Evolutionary conservation across 2,888 invertebrate species (phyloP).

Genomic region (Quadroppia sp.): DNA sequence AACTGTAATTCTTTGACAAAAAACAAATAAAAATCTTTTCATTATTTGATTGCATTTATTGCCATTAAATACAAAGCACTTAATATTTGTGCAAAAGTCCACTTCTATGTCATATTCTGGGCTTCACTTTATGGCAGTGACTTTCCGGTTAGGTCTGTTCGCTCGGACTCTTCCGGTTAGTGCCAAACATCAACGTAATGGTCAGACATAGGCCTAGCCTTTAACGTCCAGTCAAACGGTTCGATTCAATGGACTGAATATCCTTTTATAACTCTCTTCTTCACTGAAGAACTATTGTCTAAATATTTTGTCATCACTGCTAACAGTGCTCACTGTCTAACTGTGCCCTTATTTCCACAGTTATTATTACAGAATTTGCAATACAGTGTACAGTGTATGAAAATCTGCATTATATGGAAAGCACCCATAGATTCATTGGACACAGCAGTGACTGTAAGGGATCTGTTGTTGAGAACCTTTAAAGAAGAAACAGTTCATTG

Average conservation of each 20-base stretch:
- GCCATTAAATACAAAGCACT: background rate
- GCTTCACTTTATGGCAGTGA: slow-evolving; percentile 17
- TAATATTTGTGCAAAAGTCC: background rate
- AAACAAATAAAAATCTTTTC: slow-evolving; percentile 12
- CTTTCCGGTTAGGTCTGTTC: slow-evolving; percentile 15
- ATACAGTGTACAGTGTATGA: background rate
- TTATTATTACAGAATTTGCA: too few relatives aligned
- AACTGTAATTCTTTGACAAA: background rate
- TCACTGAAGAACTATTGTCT: background rate
- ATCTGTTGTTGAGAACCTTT: background rate
- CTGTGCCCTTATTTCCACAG: background rate
- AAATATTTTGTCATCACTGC: background rate
- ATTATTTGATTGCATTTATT: slow-evolving; percentile 2
- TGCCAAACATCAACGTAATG: slow-evolving; percentile 24
- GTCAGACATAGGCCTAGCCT: slow-evolving; percentile 13
- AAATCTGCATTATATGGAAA: background rate
- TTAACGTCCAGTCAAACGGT: slow-evolving; percentile 23
- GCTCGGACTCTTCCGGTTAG: slow-evolving; percentile 13
- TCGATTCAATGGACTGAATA: slow-evolving; percentile 26
- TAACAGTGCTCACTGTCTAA: background rate
- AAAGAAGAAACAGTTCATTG: background rate
- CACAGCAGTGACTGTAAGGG: background rate
- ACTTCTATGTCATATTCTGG: slow-evolving; percentile 17
- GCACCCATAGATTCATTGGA: background rate
- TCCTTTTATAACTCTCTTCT: slow-evolving; percentile 9